phyloP scores from a whole-genome alignment of 2,113 vertebrate species.

The Amazona vittata region DNA sequence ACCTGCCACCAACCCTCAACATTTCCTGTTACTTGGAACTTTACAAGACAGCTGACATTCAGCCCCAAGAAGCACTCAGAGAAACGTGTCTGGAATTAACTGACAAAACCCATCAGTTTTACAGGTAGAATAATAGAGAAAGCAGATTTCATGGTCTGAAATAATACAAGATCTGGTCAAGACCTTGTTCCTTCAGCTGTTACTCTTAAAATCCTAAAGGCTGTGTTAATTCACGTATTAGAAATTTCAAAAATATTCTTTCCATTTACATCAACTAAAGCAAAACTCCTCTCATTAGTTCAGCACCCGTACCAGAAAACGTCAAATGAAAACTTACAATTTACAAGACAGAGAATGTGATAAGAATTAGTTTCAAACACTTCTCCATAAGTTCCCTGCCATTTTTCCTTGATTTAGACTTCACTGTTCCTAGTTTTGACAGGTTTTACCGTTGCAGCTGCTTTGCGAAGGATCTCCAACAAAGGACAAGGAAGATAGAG shows the following conservation, averaged over 20 bases:
- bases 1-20: background rate
- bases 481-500: background rate
- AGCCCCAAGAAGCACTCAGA: background rate
- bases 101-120: background rate
- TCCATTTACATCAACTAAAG: background rate
- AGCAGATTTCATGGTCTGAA: conserved; percentile 4
- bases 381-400: background rate
- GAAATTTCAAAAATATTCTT: background rate
- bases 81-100: background rate
- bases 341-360: background rate
- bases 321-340: background rate
- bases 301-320: background rate
- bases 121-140: background rate
- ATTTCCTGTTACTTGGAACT: background rate
- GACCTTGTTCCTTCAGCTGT: background rate
- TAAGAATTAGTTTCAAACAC: background rate
- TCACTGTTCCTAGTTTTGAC: background rate
- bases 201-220: background rate
- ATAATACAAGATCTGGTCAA: background rate
- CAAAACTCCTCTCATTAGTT: background rate
- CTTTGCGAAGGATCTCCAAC: background rate
- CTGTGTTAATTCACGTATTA: background rate
- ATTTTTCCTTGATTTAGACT: background rate
- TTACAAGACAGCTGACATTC: background rate
- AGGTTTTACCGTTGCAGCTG: background rate